Evolutionary conservation across 1,140 invertebrate species (phyloP).

Genomic region (Sesamia nonagrioides): DNA sequence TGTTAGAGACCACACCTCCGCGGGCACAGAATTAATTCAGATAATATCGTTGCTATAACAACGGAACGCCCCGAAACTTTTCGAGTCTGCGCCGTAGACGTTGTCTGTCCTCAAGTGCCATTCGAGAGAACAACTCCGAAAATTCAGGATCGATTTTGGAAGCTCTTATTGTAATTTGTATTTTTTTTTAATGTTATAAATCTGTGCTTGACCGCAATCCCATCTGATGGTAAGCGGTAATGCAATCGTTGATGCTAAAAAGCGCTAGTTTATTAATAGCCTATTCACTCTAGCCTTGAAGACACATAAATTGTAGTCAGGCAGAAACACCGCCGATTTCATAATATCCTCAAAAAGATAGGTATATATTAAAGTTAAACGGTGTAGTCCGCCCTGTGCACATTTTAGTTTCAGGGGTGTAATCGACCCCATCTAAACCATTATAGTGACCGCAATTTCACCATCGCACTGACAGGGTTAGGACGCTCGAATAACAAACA

Average conservation of each 20-base stretch:
- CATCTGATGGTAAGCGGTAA: too few species aligned
- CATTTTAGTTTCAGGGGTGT: conserved; percentile 9
- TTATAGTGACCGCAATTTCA: conserved; percentile 32
- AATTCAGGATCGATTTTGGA: not conserved
- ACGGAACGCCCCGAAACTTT: conserved; percentile 33
- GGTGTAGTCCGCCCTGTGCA: not conserved
- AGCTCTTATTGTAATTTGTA: not conserved
- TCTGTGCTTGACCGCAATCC: too few species aligned
- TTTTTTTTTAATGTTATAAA: too few species aligned
- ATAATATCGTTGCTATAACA: conserved; percentile 27
- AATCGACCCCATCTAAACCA: conserved; percentile 11
- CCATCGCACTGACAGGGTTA: conserved; percentile 12
- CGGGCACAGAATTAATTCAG: conserved; percentile 25
- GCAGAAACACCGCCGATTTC: too few species aligned
- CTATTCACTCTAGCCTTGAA: too few species aligned
- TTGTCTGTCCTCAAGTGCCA: too few species aligned
- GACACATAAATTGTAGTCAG: too few species aligned
- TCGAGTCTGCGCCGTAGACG: conserved; percentile 19
- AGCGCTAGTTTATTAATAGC: too few species aligned
- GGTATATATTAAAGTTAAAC: not conserved
- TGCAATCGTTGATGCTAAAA: too few species aligned
- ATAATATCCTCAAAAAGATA: too few species aligned
- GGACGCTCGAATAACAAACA: not conserved
- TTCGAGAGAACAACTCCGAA: not conserved
- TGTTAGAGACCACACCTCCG: conserved; percentile 73